Base-by-base conservation (phyloP, 2,888 invertebrate species). In the Acanthacorydalis orientalis region DNA sequence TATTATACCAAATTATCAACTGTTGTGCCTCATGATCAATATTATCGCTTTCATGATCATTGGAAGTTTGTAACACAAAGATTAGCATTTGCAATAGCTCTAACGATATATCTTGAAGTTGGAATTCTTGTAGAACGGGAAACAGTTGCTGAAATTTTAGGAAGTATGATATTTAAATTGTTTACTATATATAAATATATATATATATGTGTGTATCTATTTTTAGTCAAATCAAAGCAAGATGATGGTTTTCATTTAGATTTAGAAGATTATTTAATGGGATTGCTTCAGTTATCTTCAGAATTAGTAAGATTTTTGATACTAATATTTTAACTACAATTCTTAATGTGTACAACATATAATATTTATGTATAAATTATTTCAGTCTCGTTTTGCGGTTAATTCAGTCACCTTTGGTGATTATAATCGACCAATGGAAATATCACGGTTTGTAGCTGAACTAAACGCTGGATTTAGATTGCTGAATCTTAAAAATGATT, bases 401-500 rank as follows among this genome's bases (percentile, higher is more conserved):
- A 89, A 87, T 62, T 77, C 85, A 0, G 88, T 87, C 1, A 87
- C 86, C 0, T 75, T 81, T 53, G 90, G 90, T 0, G 85, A 92
- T 62, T 91, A 86, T 57, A 70, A 74, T 43, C 73, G 80, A 10
- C 92, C 92, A 0, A 60, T 86, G 48, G 80, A 83, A 61, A 91
- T 93, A 51, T 83, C 89, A 3, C 64, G 79, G 57, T 93, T 93
- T 58, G 80, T 95, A 0, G 80, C 82, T 54, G 86, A 91, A 56
- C 64, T 95, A 1, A 90, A 89, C 61, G 83, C 88, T 4, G 93
- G 91, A 0, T 95, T 92, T 62, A 79, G 90, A 59, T 68, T 92
- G 48, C 64, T 95, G 11, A 93, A 91, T 61, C 69, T 93, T 44
- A 93, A 93, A 65, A 95, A 93, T 64, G 92, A 92, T 60, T 75